Conservation (phyloP, 2,888 invertebrate species). For the Drosophila atroscutellata region DNA sequence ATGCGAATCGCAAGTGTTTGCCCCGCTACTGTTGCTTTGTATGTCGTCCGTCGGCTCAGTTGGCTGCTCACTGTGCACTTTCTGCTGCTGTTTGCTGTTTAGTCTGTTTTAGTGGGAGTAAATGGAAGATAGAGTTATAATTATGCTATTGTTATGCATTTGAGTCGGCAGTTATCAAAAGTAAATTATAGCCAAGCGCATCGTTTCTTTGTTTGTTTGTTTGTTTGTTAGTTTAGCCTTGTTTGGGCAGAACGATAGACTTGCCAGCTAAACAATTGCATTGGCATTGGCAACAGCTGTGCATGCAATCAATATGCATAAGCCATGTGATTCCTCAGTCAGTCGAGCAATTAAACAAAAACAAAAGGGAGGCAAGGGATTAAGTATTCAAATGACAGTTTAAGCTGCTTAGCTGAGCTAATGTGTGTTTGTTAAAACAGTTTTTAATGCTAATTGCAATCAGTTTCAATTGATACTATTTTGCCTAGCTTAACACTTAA, state of each 20-base stretch:
- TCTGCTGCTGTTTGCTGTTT: constrained; percentile 59
- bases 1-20: constrained; percentile 79
- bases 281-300: constrained; percentile 39
- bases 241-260: constrained; percentile 15
- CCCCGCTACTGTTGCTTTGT: constrained; percentile 68
- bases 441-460: neutral
- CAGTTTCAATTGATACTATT: neutral
- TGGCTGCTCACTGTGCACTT: constrained; percentile 43
- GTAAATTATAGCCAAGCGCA: constrained; percentile 32
- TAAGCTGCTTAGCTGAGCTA: neutral
- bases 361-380: neutral
- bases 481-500: neutral
- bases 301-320: constrained; percentile 27
- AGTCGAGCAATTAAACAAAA: constrained; percentile 17
- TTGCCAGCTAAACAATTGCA: constrained; percentile 22
- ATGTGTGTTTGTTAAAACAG: neutral
- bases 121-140: constrained; percentile 45
- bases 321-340: constrained; percentile 40
- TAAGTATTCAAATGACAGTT: neutral
- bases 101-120: constrained; percentile 44
- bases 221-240: constrained; percentile 23
- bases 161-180: constrained; percentile 44
- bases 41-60: constrained; percentile 57
- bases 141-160: constrained; percentile 65
- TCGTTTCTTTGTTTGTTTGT: constrained; percentile 1